These are phyloP conservation scores for Acrocyrtus sp. DNA, from an alignment of 2,888 invertebrate species.

Conservation along the genomic window DNA sequence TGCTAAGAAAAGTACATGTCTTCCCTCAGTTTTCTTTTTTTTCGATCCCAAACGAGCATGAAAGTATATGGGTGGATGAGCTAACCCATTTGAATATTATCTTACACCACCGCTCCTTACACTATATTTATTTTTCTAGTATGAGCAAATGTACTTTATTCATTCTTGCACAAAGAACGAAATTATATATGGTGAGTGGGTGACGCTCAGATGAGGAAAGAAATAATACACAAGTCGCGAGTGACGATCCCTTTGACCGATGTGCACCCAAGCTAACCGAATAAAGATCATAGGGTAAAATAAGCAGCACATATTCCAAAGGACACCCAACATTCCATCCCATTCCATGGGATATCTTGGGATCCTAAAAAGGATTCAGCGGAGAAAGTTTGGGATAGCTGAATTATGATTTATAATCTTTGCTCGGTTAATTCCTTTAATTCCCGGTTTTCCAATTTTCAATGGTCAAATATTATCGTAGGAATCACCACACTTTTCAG, in stretches of 20 bases:
- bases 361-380: too few relatives aligned
- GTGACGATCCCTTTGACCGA: conserved; percentile 59
- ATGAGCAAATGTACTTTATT: background rate
- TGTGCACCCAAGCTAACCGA: conserved; percentile 60
- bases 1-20: background rate
- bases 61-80: conserved; percentile 4
- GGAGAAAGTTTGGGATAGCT: too few relatives aligned
- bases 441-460: too few relatives aligned
- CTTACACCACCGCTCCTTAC: background rate
- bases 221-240: conserved; percentile 54
- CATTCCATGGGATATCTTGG: too few relatives aligned
- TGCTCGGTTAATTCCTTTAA: too few relatives aligned
- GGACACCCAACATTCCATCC: too few relatives aligned
- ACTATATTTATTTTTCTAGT: background rate
- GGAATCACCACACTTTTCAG: too few relatives aligned
- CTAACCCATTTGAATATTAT: conserved; percentile 33
- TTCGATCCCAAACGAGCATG: conserved; percentile 3
- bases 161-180: background rate
- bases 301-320: background rate
- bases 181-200: background rate
- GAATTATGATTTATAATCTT: too few relatives aligned
- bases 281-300: conserved; percentile 60
- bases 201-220: conserved; percentile 13
- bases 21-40: background rate
- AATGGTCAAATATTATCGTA: too few relatives aligned